These are phyloP conservation scores for Indri indri DNA, from an alignment of 2,113 vertebrate species.

Conservation along the genomic window DNA sequence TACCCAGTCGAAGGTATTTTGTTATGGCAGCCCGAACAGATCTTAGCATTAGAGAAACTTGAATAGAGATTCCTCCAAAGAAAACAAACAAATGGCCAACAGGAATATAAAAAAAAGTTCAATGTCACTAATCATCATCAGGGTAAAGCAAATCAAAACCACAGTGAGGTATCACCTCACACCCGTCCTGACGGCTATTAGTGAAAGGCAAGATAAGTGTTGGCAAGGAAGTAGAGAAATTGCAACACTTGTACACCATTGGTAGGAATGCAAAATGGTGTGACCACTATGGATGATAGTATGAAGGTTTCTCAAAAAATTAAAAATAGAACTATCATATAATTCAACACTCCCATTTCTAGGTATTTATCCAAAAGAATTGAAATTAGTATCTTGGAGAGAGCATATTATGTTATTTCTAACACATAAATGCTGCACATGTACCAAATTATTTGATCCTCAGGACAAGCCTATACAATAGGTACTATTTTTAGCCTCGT, in stretches of 20 bases:
- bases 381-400: not conserved
- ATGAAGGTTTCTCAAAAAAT: not conserved
- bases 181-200: not conserved
- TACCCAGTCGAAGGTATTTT: not conserved
- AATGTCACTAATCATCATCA: not conserved
- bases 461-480: not conserved
- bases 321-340: not conserved
- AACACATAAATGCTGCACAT: not conserved
- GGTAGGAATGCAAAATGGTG: not conserved
- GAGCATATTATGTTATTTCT: not conserved
- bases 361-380: not conserved
- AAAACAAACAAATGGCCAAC: not conserved
- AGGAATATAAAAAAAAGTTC: not conserved
- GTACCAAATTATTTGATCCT: conserved; percentile 3
- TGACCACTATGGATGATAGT: not conserved
- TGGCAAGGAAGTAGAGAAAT: not conserved
- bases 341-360: not conserved
- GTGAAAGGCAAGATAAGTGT: not conserved
- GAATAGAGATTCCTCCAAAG: not conserved
- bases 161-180: not conserved
- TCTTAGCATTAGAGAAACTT: not conserved
- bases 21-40: not conserved
- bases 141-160: not conserved
- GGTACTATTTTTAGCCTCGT: not conserved
- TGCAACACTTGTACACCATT: not conserved